Base-by-base conservation (phyloP, 2,113 vertebrate species). In the Madoqua kirkii region DNA sequence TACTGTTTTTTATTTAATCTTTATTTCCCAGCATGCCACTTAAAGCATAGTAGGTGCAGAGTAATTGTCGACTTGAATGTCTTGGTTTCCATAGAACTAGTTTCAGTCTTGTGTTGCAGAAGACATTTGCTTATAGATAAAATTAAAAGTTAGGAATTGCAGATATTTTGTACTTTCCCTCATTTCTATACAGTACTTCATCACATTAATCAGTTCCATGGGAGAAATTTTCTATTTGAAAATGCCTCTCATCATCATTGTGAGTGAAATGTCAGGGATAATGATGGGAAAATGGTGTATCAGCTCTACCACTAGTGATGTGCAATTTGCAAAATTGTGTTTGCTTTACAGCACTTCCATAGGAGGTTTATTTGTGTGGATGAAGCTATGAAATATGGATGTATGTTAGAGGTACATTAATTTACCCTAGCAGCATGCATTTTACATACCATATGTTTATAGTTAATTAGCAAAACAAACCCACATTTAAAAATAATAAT, bases 381-480 rank as follows among this genome's bases (percentile, higher is more conserved):
- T 98, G 94, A 95, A 97, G 93, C 95, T 96, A 90, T 98, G 98
- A 98, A 98, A 97, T 98, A 98, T 94, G 97, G 97, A 98, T 97
- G 57, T 86, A 74, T 97, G 95, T 98, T 97, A 84, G 95, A 97
- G 40, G 95, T 95, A 92, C 97, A 86, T 87, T 98, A 91, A 98
- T 97, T 98, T 97, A 96, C 94, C 88, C 94, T 81, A 97, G 97
- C 95, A 98, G 98, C 98, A 96, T 98, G 97, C 84, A 92, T 98
- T 98, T 97, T 97, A 98, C 96, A 98, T 98, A 97, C 98, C 98
- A 98, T 98, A 98, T 98, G 98, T 98, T 98, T 98, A 98, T 98
- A 94, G 97, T 98, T 98, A 98, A 98, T 98, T 98, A 98, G 98
- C 95, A 98, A 93, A 98, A 98, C 98, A 98, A 98, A 97, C 95